phyloP scores from a whole-genome alignment of 2,113 vertebrate genomes.

The Oncorhynchus keta region DNA sequence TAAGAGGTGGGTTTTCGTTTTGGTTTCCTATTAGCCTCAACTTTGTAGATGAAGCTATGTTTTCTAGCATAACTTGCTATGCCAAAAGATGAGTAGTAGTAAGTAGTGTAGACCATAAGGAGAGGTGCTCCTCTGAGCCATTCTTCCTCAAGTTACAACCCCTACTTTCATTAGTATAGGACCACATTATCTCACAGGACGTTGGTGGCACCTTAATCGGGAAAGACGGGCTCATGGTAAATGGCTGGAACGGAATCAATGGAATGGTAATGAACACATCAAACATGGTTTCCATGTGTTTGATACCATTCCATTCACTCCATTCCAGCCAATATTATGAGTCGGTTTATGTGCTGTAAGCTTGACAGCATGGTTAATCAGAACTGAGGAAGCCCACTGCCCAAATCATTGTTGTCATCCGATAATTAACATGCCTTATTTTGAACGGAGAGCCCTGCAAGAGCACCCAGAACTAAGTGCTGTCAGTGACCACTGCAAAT shows the following conservation, averaged over 20 bases:
- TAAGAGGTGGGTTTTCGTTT: too few species aligned
- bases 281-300: too few species aligned
- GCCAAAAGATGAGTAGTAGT: not conserved
- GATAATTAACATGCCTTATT: conserved; percentile 36
- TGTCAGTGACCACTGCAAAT: not conserved
- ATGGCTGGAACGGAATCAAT: too few species aligned
- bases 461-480: not conserved
- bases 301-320: too few species aligned
- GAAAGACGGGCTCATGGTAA: too few species aligned
- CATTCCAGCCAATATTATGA: too few species aligned
- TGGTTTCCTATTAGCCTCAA: too few species aligned
- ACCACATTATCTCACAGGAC: too few species aligned
- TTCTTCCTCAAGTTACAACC: conserved; percentile 4
- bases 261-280: too few species aligned
- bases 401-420: conserved; percentile 28
- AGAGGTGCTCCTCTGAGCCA: not conserved
- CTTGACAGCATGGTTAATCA: conserved; percentile 15
- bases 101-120: not conserved
- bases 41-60: too few species aligned
- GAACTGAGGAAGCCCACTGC: conserved; percentile 17
- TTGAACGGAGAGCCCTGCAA: not conserved
- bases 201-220: too few species aligned
- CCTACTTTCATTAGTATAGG: not conserved
- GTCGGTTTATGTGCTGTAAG: conserved; percentile 25
- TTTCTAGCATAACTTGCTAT: not conserved